phyloP scores from a whole-genome alignment of 2,888 invertebrate genomes.

The Idaea biselata region DNA sequence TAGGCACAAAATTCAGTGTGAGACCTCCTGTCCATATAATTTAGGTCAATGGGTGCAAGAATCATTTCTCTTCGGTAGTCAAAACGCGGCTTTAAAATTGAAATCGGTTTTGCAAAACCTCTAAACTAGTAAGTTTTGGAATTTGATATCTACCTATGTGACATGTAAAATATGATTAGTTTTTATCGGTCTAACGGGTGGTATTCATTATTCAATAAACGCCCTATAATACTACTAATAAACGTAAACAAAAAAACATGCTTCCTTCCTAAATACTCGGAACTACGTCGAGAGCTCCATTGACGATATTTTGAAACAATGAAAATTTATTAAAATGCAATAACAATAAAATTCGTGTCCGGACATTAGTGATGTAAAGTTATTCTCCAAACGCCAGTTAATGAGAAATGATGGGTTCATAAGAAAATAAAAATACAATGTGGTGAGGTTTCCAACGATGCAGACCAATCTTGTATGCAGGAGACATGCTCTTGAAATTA shows the following conservation, averaged over 20 bases:
- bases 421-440: conserved; percentile 77
- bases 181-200: conserved; percentile 7
- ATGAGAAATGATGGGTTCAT: conserved; percentile 81
- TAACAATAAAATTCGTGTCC: conserved; percentile 80
- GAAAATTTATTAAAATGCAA: conserved; percentile 79
- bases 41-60: too few species aligned
- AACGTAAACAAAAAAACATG: conserved; percentile 49
- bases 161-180: too few species aligned
- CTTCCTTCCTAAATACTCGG: conserved; percentile 73
- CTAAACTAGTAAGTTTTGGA: too few species aligned
- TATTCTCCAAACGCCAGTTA: conserved; percentile 80
- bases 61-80: too few species aligned
- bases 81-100: too few species aligned
- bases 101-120: too few species aligned
- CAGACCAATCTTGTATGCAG: conserved; percentile 66
- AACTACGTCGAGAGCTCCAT: conserved; percentile 53
- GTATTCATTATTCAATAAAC: conserved; percentile 32
- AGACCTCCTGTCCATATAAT: too few species aligned
- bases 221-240: conserved; percentile 38
- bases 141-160: too few species aligned
- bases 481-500: conserved; percentile 64
- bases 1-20: too few species aligned
- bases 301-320: conserved; percentile 63
- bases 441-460: conserved; percentile 57
- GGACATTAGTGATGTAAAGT: conserved; percentile 78